Conservation (phyloP, 2,888 invertebrate genomes). For the Itoplectis maculator region DNA sequence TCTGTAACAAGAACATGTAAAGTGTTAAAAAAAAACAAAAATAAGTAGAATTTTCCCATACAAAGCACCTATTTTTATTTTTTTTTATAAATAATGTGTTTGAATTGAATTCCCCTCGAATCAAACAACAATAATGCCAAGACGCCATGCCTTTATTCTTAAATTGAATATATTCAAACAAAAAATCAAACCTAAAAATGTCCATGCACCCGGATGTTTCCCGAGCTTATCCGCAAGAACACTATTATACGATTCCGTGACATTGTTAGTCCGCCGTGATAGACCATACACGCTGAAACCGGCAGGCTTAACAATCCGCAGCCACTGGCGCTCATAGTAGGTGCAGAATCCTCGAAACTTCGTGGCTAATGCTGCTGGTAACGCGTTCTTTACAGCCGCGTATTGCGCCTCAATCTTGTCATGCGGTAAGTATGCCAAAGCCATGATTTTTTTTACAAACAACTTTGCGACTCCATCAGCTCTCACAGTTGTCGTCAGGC, state of each 20-base stretch:
- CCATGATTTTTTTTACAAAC: conserved; percentile 54
- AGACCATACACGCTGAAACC: conserved; percentile 52
- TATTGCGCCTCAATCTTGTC: not conserved
- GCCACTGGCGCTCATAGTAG: conserved; percentile 55
- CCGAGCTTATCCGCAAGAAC: not conserved
- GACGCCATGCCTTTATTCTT: not conserved
- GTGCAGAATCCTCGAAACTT: not conserved
- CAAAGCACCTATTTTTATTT: not conserved
- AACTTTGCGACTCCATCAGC: conserved; percentile 26
- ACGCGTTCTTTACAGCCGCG: not conserved
- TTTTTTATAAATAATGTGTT: not conserved
- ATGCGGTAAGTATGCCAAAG: conserved; percentile 54
- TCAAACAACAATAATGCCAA: not conserved
- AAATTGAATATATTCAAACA: conserved; percentile 10
- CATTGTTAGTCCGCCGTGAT: conserved; percentile 54
- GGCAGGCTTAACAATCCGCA: conserved; percentile 49
- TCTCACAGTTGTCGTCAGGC: not conserved
- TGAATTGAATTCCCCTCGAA: not conserved
- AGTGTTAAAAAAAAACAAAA: not conserved
- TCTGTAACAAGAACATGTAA: not conserved
- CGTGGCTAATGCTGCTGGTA: conserved; percentile 5
- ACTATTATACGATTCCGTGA: conserved; percentile 13
- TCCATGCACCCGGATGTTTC: conserved; percentile 24
- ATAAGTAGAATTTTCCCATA: not conserved
- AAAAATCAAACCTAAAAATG: conserved; percentile 22